phyloP scores from a whole-genome alignment of 1,140 invertebrate species.

The Heliconius eleuchia region DNA sequence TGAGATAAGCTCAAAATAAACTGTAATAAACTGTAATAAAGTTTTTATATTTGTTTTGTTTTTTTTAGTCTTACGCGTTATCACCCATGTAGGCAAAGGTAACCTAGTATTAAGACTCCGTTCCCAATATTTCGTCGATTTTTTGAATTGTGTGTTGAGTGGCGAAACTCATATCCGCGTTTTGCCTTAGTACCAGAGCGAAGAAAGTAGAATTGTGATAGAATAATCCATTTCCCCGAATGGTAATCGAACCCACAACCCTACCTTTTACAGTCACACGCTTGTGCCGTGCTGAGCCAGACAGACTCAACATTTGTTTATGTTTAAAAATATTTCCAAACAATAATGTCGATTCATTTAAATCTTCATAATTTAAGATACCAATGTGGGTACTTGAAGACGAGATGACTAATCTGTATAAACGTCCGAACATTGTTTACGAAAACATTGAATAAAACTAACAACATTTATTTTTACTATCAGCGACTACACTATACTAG shows the following conservation, averaged over 20 bases:
- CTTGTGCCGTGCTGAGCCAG: too few relatives aligned
- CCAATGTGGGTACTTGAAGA: background rate
- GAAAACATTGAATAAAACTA: slow-evolving; percentile 17
- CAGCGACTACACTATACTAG: background rate
- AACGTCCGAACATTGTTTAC: slow-evolving; percentile 25
- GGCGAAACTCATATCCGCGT: too few relatives aligned
- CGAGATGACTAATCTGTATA: slow-evolving; percentile 22
- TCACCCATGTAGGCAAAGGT: too few relatives aligned
- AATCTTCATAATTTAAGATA: slow-evolving; percentile 11
- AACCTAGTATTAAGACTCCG: too few relatives aligned
- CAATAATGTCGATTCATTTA: background rate
- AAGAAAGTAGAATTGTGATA: too few relatives aligned
- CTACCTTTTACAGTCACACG: too few relatives aligned
- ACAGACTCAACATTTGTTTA: background rate
- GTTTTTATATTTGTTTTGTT: background rate
- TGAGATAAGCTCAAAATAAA: background rate
- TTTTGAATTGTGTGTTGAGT: too few relatives aligned
- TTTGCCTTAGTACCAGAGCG: too few relatives aligned
- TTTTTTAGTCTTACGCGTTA: too few relatives aligned
- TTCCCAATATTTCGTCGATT: too few relatives aligned
- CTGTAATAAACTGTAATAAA: background rate
- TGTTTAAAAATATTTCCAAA: background rate
- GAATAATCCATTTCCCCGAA: too few relatives aligned
- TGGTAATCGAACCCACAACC: too few relatives aligned
- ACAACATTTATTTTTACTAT: background rate